phyloP scores from a whole-genome alignment of 2,888 invertebrate genomes.

The Yponomeuta cagnagella region DNA sequence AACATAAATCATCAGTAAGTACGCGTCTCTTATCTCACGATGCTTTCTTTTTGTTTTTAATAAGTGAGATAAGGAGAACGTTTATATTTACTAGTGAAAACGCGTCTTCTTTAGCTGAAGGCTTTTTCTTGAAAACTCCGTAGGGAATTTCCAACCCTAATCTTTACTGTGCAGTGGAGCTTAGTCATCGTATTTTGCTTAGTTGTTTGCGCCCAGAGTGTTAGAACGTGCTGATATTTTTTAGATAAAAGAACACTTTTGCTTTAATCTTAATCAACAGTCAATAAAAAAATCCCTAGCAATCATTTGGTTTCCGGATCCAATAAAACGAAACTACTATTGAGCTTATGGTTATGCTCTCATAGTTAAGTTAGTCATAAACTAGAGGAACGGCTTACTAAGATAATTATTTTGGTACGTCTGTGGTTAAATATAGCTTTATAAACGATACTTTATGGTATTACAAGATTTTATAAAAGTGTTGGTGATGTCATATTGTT shows the following conservation, averaged over 20 bases:
- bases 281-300: background rate
- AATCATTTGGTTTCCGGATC: background rate
- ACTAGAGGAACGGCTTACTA: background rate
- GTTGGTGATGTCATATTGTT: background rate
- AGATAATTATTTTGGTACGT: background rate
- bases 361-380: background rate
- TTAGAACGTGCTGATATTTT: background rate
- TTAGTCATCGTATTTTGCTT: conserved; percentile 8
- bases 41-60: conserved; percentile 2
- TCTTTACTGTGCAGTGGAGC: conserved; percentile 9
- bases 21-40: conserved; percentile 9
- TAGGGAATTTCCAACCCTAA: conserved; percentile 9
- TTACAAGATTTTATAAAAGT: background rate
- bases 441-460: background rate
- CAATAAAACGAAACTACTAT: background rate
- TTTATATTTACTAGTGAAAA: background rate
- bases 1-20: conserved; percentile 18
- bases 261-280: background rate
- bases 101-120: background rate
- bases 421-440: background rate
- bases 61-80: background rate
- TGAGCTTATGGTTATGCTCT: background rate
- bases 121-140: conserved; percentile 4
- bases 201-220: background rate
- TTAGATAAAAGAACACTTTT: too few relatives aligned